Evolutionary conservation across 2,113 vertebrate species (phyloP).

Genomic region (Ceyx margarethae): DNA sequence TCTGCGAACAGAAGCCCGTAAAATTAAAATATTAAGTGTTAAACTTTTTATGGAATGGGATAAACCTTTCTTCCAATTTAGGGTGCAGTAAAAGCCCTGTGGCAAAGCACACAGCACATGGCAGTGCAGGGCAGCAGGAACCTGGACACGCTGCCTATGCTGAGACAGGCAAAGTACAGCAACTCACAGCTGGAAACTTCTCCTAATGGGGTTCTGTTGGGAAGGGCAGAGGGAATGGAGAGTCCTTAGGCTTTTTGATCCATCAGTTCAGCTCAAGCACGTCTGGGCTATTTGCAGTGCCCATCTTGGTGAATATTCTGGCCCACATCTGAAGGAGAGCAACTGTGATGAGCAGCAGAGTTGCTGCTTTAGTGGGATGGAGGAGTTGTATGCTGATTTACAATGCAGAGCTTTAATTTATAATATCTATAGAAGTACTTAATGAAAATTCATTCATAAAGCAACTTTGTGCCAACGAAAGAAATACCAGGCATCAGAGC

Average conservation of each 20-base stretch:
- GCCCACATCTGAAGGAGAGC: not conserved
- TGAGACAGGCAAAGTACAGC: not conserved
- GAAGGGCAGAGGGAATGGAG: not conserved
- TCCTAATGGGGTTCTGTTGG: not conserved
- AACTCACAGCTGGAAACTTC: not conserved
- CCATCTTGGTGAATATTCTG: not conserved
- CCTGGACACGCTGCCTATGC: not conserved
- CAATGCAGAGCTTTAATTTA: not conserved
- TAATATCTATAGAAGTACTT: not conserved
- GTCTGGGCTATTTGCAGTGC: not conserved
- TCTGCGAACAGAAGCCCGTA: constrained; percentile 10
- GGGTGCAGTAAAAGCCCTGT: not conserved
- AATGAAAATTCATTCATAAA: not conserved
- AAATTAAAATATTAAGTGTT: constrained; percentile 35
- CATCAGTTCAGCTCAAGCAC: not conserved
- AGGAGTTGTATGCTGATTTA: not conserved
- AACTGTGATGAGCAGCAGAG: not conserved
- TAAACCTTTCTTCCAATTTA: not conserved
- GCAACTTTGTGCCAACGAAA: not conserved
- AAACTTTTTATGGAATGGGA: not conserved
- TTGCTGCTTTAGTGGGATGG: not conserved
- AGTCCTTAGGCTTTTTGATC: not conserved
- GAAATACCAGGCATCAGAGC: not conserved
- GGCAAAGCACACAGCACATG: not conserved
- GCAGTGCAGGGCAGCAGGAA: rapidly evolving